These are phyloP conservation scores for Xenopus petersii DNA, from an alignment of 2,797 vertebrate genomes.

Conservation along the genomic window DNA sequence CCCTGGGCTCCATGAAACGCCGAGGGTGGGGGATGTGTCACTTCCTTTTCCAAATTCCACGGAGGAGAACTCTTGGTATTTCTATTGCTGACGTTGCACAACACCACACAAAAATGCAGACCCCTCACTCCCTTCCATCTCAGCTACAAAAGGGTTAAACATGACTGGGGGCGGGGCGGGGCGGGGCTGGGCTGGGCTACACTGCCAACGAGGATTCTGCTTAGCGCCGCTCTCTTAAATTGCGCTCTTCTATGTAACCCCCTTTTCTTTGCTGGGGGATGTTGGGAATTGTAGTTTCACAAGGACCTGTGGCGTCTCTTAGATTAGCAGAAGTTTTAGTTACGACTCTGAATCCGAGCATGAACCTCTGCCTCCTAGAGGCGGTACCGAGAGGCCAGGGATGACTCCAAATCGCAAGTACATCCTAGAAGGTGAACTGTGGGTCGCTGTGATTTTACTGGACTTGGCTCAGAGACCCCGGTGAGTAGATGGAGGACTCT, in stretches of 20 bases:
- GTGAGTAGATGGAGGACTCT: no score
- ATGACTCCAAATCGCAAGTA: background rate
- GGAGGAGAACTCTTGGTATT: background rate
- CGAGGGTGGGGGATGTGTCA: no score
- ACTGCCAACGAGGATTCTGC: conserved; percentile 21
- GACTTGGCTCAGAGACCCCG: no score
- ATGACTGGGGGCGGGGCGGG: conserved; percentile 32
- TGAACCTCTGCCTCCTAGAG: conserved; percentile 6
- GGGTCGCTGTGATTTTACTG: no score
- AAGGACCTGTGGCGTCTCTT: background rate
- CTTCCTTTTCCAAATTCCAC: no score
- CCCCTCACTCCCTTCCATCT: background rate
- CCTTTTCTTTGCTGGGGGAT: conserved; percentile 8
- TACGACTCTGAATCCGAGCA: conserved; percentile 2
- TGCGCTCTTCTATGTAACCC: background rate
- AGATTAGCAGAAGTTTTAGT: background rate
- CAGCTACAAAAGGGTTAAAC: conserved; percentile 12
- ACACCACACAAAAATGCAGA: background rate
- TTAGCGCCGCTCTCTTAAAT: background rate
- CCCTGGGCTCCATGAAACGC: no score
- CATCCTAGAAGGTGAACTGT: no score
- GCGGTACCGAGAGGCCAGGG: background rate
- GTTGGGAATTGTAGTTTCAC: conserved; percentile 33
- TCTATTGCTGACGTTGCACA: conserved; percentile 34
- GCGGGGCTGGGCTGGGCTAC: conserved; percentile 40